Percentiles rank a stretch among this genome's conserved stretches.
phyloP scores from a whole-genome alignment of 1,140 invertebrate genomes.

The Leptopilina boulardi region DNA sequence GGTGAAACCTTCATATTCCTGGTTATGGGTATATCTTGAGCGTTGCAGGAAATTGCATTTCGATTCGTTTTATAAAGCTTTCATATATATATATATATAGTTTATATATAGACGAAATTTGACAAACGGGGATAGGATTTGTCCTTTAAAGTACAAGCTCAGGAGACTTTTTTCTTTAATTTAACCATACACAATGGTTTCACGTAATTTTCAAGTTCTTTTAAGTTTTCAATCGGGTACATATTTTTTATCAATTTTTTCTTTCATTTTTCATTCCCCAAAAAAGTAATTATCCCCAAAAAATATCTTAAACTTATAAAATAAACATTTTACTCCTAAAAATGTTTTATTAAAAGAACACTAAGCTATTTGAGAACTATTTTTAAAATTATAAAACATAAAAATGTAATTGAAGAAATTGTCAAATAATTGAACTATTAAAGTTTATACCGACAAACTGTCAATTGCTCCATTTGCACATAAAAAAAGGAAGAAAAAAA shows the following conservation, averaged over 20 bases:
- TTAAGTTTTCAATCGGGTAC: constrained; percentile 55
- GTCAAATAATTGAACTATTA: not conserved
- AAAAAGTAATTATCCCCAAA: too few relatives aligned
- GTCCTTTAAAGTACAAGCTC: constrained; percentile 33
- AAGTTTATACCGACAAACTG: not conserved
- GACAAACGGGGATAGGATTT: constrained; percentile 47
- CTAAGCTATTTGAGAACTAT: not conserved
- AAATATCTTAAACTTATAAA: too few relatives aligned
- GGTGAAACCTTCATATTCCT: constrained; percentile 47
- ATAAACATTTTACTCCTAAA: too few relatives aligned
- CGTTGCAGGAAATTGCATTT: constrained; percentile 70
- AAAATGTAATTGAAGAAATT: not conserved
- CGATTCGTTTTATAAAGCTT: constrained; percentile 65
- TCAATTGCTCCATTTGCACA: not conserved
- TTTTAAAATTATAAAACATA: not conserved
- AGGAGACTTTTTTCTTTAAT: constrained; percentile 50
- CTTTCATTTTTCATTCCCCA: too few relatives aligned
- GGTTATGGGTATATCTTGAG: constrained; percentile 55
- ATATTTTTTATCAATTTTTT: constrained; percentile 56
- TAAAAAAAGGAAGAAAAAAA: not conserved
- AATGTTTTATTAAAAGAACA: too few relatives aligned
- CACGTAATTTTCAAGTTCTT: constrained; percentile 54
- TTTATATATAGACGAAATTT: constrained; percentile 13
- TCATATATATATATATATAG: not conserved
- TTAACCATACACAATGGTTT: constrained; percentile 53